Percentiles rank a stretch among this genome's conserved stretches.
Conservation (phyloP, 2,888 invertebrate genomes). For the Orthosia gracilis region DNA sequence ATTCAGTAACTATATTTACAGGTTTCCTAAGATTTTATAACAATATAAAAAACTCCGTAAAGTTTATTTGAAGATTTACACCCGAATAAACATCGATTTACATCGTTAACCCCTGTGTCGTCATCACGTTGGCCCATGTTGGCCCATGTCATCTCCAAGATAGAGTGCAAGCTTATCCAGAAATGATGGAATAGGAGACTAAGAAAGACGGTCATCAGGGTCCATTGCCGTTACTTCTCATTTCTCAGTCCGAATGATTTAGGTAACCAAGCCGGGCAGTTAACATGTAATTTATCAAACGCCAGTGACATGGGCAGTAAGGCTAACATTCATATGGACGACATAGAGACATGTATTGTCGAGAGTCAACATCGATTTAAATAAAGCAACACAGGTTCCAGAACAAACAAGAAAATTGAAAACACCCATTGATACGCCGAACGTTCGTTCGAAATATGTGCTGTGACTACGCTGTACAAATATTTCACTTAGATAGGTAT, state of each 20-base stretch:
- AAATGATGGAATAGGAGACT: too few relatives aligned
- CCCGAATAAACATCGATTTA: too few relatives aligned
- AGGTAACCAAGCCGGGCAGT: neutral
- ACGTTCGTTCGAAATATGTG: neutral
- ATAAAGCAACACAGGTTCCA: constrained; percentile 28
- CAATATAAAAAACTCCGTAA: too few relatives aligned
- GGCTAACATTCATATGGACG: neutral
- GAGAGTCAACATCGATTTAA: constrained; percentile 12
- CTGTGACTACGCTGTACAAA: constrained; percentile 26
- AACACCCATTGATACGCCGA: neutral
- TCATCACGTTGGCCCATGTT: too few relatives aligned
- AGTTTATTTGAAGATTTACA: too few relatives aligned
- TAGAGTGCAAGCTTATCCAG: too few relatives aligned
- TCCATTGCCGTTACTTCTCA: too few relatives aligned
- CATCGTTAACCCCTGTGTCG: too few relatives aligned
- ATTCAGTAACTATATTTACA: too few relatives aligned
- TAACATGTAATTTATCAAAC: constrained; percentile 15
- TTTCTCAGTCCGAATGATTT: neutral
- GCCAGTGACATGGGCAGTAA: neutral
- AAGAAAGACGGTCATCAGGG: too few relatives aligned
- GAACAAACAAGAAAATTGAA: constrained; percentile 20
- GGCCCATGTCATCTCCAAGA: too few relatives aligned
- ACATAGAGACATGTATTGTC: constrained; percentile 12
- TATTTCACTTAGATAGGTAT: constrained; percentile 28
- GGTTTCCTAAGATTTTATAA: too few relatives aligned